These are phyloP conservation scores for Glaucomys volans DNA, from an alignment of 2,113 vertebrate species.

Conservation along the genomic window DNA sequence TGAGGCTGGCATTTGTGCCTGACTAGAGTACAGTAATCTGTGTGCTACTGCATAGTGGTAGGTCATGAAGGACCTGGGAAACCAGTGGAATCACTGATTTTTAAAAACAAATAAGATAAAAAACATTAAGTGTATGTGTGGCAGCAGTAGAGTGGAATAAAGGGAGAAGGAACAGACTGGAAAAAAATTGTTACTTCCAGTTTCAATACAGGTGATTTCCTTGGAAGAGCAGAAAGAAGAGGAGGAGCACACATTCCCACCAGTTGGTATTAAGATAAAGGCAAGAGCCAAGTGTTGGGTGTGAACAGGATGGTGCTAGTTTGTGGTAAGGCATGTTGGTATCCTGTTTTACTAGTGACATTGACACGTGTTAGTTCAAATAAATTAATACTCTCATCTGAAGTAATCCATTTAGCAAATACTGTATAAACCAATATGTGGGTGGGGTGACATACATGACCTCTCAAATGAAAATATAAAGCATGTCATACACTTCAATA, in stretches of 20 bases:
- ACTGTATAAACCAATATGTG: constrained; percentile 39
- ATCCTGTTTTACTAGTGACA: constrained; percentile 31
- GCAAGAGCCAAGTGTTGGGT: background rate
- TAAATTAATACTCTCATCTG: constrained; percentile 21
- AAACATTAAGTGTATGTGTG: background rate
- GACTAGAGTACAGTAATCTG: background rate
- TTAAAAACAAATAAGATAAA: constrained; percentile 32
- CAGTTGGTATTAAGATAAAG: background rate
- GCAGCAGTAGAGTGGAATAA: background rate
- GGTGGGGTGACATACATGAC: background rate
- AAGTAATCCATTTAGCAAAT: constrained; percentile 47
- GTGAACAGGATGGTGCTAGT: background rate
- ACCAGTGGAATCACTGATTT: background rate
- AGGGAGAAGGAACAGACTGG: background rate
- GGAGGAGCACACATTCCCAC: background rate
- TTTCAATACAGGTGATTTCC: constrained; percentile 9
- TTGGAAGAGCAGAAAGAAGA: background rate
- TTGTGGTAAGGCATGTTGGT: background rate
- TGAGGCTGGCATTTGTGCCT: background rate
- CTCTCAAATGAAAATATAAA: constrained; percentile 48
- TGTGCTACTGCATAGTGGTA: background rate
- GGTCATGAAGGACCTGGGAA: background rate
- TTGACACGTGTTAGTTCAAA: background rate
- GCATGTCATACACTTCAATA: constrained; percentile 20
- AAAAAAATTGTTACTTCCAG: background rate